Evolutionary conservation across 2,113 vertebrate species (phyloP).

Genomic region (Mobula birostris): DNA sequence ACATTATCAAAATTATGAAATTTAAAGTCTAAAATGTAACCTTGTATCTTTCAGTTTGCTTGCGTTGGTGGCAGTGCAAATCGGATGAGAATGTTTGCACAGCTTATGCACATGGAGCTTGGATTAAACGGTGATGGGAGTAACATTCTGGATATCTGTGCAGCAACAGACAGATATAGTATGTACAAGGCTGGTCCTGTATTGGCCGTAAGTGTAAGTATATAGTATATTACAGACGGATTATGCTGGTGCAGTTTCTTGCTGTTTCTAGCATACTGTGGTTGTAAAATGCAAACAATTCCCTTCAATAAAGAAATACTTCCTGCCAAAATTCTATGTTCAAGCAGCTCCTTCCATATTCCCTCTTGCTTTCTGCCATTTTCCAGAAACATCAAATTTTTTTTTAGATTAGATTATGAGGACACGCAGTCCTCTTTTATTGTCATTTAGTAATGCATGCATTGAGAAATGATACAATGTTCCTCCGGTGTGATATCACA

Average conservation of each 20-base stretch:
- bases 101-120: conserved; percentile 68
- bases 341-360: background rate
- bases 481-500: too few relatives aligned
- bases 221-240: background rate
- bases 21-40: background rate
- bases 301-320: background rate
- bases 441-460: too few relatives aligned
- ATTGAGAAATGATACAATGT: too few relatives aligned
- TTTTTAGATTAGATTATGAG: too few relatives aligned
- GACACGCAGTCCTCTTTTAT: too few relatives aligned
- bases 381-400: background rate
- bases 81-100: conserved; percentile 74
- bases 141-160: conserved; percentile 64
- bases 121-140: conserved; percentile 50
- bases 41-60: conserved; percentile 60
- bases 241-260: background rate
- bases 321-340: background rate
- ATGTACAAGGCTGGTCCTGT: conserved; percentile 76
- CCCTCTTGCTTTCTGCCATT: background rate
- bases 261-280: background rate
- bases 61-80: conserved; percentile 73
- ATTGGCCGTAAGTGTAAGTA: conserved; percentile 72
- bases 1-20: background rate
- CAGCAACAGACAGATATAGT: conserved; percentile 68
- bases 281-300: background rate